Percentiles rank a stretch among this genome's conserved stretches.
These are phyloP conservation scores for Phania funesta DNA, from an alignment of 2,888 invertebrate genomes.

Conservation along the genomic window DNA sequence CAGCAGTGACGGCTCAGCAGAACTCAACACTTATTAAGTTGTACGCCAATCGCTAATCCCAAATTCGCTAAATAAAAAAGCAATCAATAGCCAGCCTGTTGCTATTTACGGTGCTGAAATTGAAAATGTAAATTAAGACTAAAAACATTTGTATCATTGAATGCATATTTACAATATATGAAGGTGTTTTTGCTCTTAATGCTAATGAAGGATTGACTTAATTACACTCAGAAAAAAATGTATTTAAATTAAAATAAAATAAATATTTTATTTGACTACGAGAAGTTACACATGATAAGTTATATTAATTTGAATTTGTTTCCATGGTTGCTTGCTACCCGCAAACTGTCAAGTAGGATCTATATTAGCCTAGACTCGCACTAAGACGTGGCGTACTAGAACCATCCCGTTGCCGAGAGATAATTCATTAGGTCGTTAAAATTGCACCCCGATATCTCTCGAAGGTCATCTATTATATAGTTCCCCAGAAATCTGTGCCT, in stretches of 20 bases:
- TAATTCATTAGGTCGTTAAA: no score
- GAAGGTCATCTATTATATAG: no score
- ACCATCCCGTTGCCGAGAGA: no score
- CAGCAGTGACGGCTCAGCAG: not conserved
- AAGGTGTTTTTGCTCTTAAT: conserved; percentile 17
- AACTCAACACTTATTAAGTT: conserved; percentile 49
- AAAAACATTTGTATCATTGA: conserved; percentile 27
- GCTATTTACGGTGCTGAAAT: conserved; percentile 51
- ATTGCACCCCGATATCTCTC: no score
- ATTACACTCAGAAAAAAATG: conserved; percentile 21
- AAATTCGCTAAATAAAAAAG: conserved; percentile 47
- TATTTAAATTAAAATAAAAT: no score
- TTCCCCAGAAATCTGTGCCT: no score
- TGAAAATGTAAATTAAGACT: not conserved
- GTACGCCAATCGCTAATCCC: conserved; percentile 25
- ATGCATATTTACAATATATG: not conserved
- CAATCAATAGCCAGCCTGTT: conserved; percentile 30
- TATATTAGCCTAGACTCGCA: no score
- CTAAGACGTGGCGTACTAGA: no score
- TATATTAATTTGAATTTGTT: no score
- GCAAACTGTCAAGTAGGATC: no score
- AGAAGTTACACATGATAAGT: not conserved
- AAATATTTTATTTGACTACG: not conserved
- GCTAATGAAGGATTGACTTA: conserved; percentile 23
- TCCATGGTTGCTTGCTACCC: no score